Evolutionary conservation across 2,797 vertebrate genomes (phyloP), one percentile per base, ranked within the genome.

Genomic region (Chloroceryle inda): DNA sequence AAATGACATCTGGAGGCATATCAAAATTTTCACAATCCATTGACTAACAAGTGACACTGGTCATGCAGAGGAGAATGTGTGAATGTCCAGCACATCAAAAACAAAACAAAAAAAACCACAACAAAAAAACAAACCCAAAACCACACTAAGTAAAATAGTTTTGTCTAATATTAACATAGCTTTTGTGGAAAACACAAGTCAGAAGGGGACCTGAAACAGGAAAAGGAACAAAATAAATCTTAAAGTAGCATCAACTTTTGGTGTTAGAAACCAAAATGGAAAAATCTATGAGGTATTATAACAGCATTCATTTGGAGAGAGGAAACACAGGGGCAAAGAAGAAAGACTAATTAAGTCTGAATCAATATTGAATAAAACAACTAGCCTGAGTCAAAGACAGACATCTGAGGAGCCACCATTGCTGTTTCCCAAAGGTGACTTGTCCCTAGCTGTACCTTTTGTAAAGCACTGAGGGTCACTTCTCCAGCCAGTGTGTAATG

Each of bases 181-280:
- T 4, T 44, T 74, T 82, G 62, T 85, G 38, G 29, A 88, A 89
- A 91, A 87, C 4, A 11, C 12, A 12, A 62, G 21, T 44, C 50
- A 82, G 67, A 96, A 94, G 33, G 7, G 20, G 44, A 82, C 35
- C 29, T 76, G 33, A 83, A 67, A 80, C 24, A 92, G 81, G 68
- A 95, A 93, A 95, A 89, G 67, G 72, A 96, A 92, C 84, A 69
- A 91, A 89, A 94, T 82, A 73, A 82, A 82, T 79, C 63, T 76
- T 76, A 27, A 50, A 63, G 38, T 10, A 72, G 35, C 23, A 76
- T 73, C 35, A 69, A 53, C 17, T 55, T 78, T 20, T 58, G 22
- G 2, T 52, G 22, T 40, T 55, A 74, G 77, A 75, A 75, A 81
- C 5, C 22, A 85, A 86, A 93, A 58, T 13, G 9, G 33, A 53